Evolutionary conservation across 2,113 vertebrate genomes (phyloP), one percentile per base, ranked within the genome.

Genomic region (Platanista minor): DNA sequence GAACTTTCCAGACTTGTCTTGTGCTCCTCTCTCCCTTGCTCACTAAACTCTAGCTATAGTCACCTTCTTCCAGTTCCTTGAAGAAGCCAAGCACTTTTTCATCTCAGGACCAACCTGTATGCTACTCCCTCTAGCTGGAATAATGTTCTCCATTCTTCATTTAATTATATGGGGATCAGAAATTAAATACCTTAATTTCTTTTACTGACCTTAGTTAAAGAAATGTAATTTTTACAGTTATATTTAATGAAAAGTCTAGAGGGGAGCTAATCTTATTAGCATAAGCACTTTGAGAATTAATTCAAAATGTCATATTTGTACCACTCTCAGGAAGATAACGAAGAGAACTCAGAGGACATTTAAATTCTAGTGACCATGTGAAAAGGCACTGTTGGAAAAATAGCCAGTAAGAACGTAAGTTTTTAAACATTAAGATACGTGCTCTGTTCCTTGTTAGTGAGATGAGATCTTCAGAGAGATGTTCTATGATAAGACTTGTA

Each of bases 151-250:
- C 46, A 86, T 94, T 95, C 77, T 97, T 95, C 91, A 83, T 54
- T 97, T 97, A 97, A 97, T 95, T 96, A 94, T 88, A 85, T 90
- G 43, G 43, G 31, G 90, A 91, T 91, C 85, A 95, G 43, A 96
- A 95, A 94, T 97, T 98, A 97, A 98, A 96, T 96, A 97, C 93
- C 29, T 94, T 95, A 81, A 95, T 97, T 97, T 97, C 82, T 97
- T 95, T 98, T 93, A 95, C 62, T 96, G 96, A 94, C 95, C 89
- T 97, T 94, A 97, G 78, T 97, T 97, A 97, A 97, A 93, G 94
- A 94, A 96, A 95, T 93, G 59, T 91, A 97, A 97, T 94, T 97
- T 97, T 97, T 89, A 83, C 72, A 97, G 93, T 95, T 96, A 96
- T 89, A 96, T 91, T 97, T 94, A 97, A 94, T 96, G 93, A 97